These are phyloP conservation scores for Actenoides lindsayi DNA, from an alignment of 2,113 vertebrate species.

Conservation along the genomic window DNA sequence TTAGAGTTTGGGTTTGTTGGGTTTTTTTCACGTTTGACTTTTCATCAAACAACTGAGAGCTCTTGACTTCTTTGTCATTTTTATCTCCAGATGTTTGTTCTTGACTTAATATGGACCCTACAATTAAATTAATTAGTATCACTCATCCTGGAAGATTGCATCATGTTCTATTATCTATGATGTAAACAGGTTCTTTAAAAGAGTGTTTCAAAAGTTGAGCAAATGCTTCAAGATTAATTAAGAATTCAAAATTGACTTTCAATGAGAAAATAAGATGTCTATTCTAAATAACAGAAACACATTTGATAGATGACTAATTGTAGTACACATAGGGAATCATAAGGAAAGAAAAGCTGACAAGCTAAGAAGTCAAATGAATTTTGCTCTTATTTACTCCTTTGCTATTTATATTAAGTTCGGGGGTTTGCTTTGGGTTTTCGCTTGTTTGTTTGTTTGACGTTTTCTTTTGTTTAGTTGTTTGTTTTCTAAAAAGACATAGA, in stretches of 20 bases:
- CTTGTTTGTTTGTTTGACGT: background rate
- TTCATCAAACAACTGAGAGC: background rate
- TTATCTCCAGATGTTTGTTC: conserved; percentile 14
- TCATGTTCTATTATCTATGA: background rate
- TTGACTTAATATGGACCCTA: background rate
- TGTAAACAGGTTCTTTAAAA: conserved; percentile 3
- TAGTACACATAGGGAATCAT: background rate
- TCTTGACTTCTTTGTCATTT: background rate
- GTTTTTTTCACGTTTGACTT: background rate
- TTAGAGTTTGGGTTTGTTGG: background rate
- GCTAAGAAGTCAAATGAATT: background rate
- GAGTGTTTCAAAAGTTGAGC: background rate
- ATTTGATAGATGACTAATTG: background rate
- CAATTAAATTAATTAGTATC: conserved; percentile 13
- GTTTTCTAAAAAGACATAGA: background rate
- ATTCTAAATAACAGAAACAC: background rate
- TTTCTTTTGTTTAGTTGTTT: background rate
- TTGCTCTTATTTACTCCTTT: background rate
- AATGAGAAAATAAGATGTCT: background rate
- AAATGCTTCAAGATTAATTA: conserved; percentile 10
- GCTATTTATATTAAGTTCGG: background rate
- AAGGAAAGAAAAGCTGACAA: background rate
- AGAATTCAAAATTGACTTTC: background rate
- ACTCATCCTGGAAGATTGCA: background rate
- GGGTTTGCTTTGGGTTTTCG: background rate